phyloP scores from a whole-genome alignment of 2,113 vertebrate species.

The Crotalus horridus region DNA sequence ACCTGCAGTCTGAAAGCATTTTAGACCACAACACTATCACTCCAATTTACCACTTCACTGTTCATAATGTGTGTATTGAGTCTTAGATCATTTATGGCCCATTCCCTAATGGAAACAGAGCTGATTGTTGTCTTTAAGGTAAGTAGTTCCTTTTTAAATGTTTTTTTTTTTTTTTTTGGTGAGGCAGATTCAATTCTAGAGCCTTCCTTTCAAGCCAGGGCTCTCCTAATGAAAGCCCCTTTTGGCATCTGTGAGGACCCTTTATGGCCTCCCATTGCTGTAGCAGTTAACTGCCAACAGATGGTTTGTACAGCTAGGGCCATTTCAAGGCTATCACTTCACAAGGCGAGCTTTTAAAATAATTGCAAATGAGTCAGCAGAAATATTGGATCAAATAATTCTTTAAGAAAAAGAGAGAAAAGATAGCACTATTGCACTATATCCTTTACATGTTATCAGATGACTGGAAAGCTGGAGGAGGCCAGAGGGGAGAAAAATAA shows the following conservation, averaged over 20 bases:
- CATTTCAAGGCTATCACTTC: constrained; percentile 32
- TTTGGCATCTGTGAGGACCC: constrained; percentile 20
- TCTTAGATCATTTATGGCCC: not conserved
- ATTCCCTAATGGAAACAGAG: not conserved
- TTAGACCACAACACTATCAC: not conserved
- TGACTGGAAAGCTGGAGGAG: constrained; percentile 29
- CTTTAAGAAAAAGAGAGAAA: not conserved
- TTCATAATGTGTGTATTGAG: not conserved
- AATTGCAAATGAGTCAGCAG: constrained; percentile 49
- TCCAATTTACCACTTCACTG: not conserved
- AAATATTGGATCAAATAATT: constrained; percentile 15
- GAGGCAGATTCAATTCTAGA: constrained; percentile 25
- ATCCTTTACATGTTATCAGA: constrained; percentile 37
- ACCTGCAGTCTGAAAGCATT: not conserved
- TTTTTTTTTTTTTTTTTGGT: not conserved
- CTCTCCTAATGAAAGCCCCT: constrained; percentile 43
- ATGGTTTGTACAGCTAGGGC: constrained; percentile 35
- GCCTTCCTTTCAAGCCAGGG: constrained; percentile 37
- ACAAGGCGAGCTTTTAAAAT: constrained; percentile 32
- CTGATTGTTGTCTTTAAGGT: not conserved
- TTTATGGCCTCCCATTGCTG: not conserved
- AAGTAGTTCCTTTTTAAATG: constrained; percentile 1
- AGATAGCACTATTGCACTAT: constrained; percentile 38
- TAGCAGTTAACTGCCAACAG: constrained; percentile 29
- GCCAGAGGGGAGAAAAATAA: not conserved